Conservation (phyloP, 2,113 vertebrate genomes). For the Boulengeromyrus knoepffleri region DNA sequence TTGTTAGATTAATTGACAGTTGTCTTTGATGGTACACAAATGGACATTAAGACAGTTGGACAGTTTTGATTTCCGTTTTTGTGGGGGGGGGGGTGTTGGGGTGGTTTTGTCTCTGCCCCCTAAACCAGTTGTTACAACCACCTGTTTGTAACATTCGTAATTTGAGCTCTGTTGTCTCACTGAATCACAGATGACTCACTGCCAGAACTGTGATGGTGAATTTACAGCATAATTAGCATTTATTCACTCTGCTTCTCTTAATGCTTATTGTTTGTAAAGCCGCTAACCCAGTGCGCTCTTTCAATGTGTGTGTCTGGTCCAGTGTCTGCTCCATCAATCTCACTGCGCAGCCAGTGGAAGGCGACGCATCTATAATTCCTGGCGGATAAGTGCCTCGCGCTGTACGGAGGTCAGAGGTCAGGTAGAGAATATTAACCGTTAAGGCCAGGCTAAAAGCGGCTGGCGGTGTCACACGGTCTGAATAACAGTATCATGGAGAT, state of each 20-base stretch:
- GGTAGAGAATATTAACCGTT: neutral
- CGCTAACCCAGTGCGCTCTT: neutral
- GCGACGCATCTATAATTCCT: neutral
- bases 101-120: neutral
- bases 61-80: neutral
- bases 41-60: neutral
- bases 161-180: neutral
- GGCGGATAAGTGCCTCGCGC: neutral
- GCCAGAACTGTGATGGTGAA: neutral
- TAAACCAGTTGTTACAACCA: neutral
- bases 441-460: neutral
- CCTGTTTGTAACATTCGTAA: neutral
- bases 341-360: neutral
- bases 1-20: neutral
- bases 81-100: neutral
- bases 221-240: neutral
- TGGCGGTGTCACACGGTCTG: neutral
- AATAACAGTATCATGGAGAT: neutral
- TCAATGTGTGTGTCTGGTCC: neutral
- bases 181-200: neutral
- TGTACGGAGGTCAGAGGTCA: neutral
- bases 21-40: neutral
- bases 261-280: neutral
- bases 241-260: neutral
- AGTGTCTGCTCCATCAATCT: neutral